phyloP scores from a whole-genome alignment of 1,140 invertebrate genomes.

The Drosophila serrata region DNA sequence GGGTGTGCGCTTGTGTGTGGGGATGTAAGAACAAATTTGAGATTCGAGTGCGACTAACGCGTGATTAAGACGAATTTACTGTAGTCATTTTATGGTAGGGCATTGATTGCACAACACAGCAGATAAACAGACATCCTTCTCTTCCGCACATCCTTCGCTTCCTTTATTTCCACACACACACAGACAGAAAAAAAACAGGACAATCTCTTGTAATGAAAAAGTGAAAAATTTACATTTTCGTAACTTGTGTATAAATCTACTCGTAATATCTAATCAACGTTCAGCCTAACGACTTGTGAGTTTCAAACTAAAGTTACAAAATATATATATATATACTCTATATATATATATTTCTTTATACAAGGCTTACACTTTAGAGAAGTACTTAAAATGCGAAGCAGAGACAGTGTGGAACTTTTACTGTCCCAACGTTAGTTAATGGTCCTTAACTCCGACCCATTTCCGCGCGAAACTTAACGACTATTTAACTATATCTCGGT shows the following conservation, averaged over 20 bases:
- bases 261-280: constrained; percentile 50
- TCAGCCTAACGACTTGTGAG: constrained; percentile 62
- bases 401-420: constrained; percentile 25
- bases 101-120: constrained; percentile 45
- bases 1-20: constrained; percentile 43
- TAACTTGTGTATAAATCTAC: constrained; percentile 55
- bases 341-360: constrained; percentile 48
- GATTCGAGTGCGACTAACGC: constrained; percentile 60
- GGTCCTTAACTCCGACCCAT: constrained; percentile 7
- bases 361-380: constrained; percentile 50
- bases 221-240: constrained; percentile 46
- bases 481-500: constrained; percentile 6
- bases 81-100: constrained; percentile 66
- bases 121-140: constrained; percentile 20
- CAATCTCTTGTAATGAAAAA: constrained; percentile 72
- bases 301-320: constrained; percentile 69
- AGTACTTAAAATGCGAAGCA: constrained; percentile 26
- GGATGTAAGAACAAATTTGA: constrained; percentile 7
- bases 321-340: constrained; percentile 25
- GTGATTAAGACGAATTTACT: constrained; percentile 84
- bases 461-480: constrained; percentile 21
- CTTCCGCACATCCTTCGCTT: not conserved
- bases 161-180: constrained; percentile 49
- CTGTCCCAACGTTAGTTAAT: constrained; percentile 35
- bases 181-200: constrained; percentile 44